Percentiles rank a stretch among this genome's conserved stretches.
Evolutionary conservation across 2,888 invertebrate genomes (phyloP).

Genomic region (Nomada flava): DNA sequence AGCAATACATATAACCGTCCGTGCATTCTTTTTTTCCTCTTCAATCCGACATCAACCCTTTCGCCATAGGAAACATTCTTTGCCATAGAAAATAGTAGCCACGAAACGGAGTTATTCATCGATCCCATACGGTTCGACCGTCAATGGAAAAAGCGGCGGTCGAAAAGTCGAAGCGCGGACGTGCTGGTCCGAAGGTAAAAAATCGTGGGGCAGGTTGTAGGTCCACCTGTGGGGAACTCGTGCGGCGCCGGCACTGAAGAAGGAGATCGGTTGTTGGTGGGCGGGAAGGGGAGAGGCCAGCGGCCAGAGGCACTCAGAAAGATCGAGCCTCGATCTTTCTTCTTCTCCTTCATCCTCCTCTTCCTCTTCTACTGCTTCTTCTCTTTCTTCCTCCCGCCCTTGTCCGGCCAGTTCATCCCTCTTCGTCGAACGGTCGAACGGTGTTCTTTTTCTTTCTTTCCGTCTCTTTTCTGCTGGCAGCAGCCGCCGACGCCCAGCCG

Average conservation of each 20-base stretch:
- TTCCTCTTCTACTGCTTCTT: conserved; percentile 12
- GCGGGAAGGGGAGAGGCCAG: conserved; percentile 74
- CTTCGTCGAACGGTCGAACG: conserved; percentile 9
- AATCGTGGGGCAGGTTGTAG: conserved; percentile 67
- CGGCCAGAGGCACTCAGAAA: conserved; percentile 80
- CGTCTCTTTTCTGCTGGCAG: conserved; percentile 67
- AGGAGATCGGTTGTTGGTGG: conserved; percentile 71
- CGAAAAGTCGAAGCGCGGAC: conserved; percentile 3
- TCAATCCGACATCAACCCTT: not conserved
- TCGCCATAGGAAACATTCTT: not conserved
- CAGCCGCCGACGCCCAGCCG: conserved; percentile 82
- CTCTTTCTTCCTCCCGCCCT: conserved; percentile 28
- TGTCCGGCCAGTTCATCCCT: conserved; percentile 30
- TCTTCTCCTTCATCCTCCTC: conserved; percentile 42
- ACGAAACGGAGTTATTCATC: conserved; percentile 3
- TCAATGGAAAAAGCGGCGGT: not conserved
- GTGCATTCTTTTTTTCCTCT: too few species aligned
- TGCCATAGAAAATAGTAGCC: not conserved
- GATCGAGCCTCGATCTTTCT: conserved; percentile 75
- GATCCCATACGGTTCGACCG: not conserved
- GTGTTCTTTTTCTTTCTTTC: conserved; percentile 54
- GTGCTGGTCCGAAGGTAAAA: conserved; percentile 50
- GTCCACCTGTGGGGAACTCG: conserved; percentile 71
- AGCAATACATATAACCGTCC: too few species aligned
- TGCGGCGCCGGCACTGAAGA: conserved; percentile 75